These are phyloP conservation scores for Anguilla rostrata DNA, from an alignment of 2,113 vertebrate species.

Conservation along the genomic window DNA sequence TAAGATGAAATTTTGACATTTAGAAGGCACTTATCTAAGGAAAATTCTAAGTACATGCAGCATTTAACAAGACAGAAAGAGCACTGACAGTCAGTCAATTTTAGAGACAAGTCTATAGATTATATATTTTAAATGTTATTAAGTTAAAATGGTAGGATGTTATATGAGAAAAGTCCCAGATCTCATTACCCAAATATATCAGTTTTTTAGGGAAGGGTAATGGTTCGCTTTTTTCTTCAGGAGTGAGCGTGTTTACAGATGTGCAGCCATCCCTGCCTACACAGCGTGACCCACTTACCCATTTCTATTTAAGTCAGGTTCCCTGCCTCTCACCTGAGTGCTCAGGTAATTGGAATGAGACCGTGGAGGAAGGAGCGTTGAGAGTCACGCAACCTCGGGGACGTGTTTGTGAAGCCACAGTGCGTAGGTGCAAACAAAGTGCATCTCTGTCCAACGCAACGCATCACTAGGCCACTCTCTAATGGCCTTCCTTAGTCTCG, in stretches of 20 bases:
- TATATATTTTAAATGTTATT: too few species aligned
- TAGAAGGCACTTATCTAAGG: too few species aligned
- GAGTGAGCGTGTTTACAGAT: background rate
- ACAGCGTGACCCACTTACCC: background rate
- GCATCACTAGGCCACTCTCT: background rate
- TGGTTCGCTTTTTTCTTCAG: background rate
- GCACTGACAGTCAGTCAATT: too few species aligned
- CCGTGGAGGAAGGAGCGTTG: background rate
- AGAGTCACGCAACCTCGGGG: background rate
- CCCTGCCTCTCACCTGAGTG: background rate
- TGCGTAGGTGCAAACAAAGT: background rate
- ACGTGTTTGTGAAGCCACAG: background rate
- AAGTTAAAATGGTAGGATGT: too few species aligned
- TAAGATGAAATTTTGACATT: too few species aligned
- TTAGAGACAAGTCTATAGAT: too few species aligned
- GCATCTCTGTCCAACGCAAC: background rate
- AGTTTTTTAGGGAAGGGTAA: background rate
- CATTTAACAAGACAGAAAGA: too few species aligned
- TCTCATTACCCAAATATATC: background rate
- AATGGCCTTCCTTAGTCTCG: background rate
- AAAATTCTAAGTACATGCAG: too few species aligned
- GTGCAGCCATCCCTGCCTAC: background rate
- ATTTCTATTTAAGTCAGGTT: background rate
- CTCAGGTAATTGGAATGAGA: background rate
- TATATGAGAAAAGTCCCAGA: too few species aligned